Evolutionary conservation across 2,113 vertebrate genomes (phyloP).

Genomic region (Setophaga petechia): DNA sequence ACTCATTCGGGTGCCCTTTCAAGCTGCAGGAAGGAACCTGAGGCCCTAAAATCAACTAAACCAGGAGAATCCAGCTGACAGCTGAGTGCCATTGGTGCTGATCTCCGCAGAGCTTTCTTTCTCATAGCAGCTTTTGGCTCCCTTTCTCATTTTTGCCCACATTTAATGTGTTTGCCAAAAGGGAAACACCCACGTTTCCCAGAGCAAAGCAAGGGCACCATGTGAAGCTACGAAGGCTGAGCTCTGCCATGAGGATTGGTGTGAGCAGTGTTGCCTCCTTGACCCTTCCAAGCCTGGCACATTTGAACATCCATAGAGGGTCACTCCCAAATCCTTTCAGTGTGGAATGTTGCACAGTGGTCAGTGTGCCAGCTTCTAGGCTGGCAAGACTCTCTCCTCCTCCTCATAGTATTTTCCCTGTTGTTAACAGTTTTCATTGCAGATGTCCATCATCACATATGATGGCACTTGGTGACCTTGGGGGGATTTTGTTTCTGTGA

Average conservation of each 20-base stretch:
- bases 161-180: neutral
- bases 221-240: neutral
- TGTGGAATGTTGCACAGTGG: neutral
- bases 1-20: neutral
- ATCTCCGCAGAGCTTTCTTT: neutral
- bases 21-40: neutral
- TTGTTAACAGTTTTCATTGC: neutral
- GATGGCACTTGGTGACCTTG: neutral
- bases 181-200: neutral
- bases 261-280: neutral
- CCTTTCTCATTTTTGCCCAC: neutral
- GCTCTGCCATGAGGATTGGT: accelerated
- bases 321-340: neutral
- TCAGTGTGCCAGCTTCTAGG: neutral
- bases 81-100: neutral
- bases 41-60: neutral
- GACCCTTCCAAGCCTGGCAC: neutral
- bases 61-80: neutral
- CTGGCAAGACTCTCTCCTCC: neutral
- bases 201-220: neutral
- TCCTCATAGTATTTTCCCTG: neutral
- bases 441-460: neutral
- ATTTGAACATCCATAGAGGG: neutral
- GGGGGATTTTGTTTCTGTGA: neutral
- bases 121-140: neutral